Evolutionary conservation across 1,140 invertebrate species (phyloP), one percentile per base, ranked within the genome.

Genomic region (Parapsyche elsis): DNA sequence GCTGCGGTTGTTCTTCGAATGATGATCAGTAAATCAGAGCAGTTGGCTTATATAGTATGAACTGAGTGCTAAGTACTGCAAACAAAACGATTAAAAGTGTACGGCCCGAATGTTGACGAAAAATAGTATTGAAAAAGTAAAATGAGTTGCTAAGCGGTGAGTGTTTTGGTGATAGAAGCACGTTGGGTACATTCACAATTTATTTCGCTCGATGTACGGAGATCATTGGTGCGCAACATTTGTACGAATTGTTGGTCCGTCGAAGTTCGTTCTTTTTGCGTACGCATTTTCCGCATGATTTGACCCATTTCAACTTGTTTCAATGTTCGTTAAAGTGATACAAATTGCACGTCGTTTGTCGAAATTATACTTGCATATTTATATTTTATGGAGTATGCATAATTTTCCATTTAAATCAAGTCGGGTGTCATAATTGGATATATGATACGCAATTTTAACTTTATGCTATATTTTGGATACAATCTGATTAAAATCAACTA

Each of bases 21-120:
- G 75, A 77, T 77, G 75, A n/a, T 64, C 21, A 14, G 14, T 64
- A 77, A 77, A 77, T 77, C 75, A 77, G 75, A 77, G 75, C 75
- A 77, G 44, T 16, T 24, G n/a, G 14, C 16, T 64, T 77, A 64
- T 77, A 77, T 77, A 77, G 45, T 23, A 46, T 64, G 64, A 77
- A 38, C 61, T 21, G 21, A 77, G 73, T 64, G 75, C 59, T 77
- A 77, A 77, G 53, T 64, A 77, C 75, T 61, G 75, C 75, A 77
- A 67, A 77, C 75, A 77, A 77, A 64, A 77, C 75, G 75, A 77
- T 77, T 77, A 77, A 77, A 77, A 77, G 57, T 24, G 26, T 26
- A 10, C 75, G 75, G 75, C 75, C 53, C 75, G 75, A 77, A 77
- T 77, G 75, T 77, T 77, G 57, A 64, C 53, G 59, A 64, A 77